A percentile compares a stretch with the other conserved stretches of the same genome.
Conservation (phyloP, 2,888 invertebrate genomes). For the Nebria brevicollis region DNA sequence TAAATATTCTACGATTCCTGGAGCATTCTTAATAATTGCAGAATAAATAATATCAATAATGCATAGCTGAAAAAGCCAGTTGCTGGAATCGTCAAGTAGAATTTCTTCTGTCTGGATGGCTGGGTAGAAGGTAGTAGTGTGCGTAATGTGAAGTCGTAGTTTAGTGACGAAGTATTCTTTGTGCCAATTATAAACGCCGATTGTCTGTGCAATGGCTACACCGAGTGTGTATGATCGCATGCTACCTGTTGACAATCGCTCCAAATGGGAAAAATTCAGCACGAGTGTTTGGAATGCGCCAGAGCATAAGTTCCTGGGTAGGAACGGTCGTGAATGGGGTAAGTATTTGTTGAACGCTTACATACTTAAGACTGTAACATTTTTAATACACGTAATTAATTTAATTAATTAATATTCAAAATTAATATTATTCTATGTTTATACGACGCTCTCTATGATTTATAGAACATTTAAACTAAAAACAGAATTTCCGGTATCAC, state of each 20-base stretch:
- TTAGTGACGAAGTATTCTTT: background rate
- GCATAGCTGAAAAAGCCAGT: background rate
- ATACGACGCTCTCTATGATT: too few species aligned
- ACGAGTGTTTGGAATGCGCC: constrained; percentile 35
- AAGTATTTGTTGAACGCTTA: constrained; percentile 4
- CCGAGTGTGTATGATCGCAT: constrained; percentile 52
- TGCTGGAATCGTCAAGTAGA: background rate
- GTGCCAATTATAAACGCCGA: background rate
- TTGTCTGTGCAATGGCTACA: constrained; percentile 44
- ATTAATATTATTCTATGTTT: too few species aligned
- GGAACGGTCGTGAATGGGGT: constrained; percentile 33
- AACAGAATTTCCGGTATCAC: too few species aligned
- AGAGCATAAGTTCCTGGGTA: constrained; percentile 21
- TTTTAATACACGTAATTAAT: too few species aligned
- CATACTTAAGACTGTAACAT: background rate
- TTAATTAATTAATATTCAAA: too few species aligned
- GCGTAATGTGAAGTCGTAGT: background rate
- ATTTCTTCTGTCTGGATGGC: background rate
- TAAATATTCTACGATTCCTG: too few species aligned
- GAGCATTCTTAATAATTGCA: too few species aligned
- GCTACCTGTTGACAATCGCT: constrained; percentile 51
- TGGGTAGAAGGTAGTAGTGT: background rate
- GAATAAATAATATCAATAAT: too few species aligned
- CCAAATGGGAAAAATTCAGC: constrained; percentile 51
- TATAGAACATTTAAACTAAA: too few species aligned